Evolutionary conservation across 2,797 vertebrate genomes (phyloP).

Genomic region (Catostomus latipinnis): DNA sequence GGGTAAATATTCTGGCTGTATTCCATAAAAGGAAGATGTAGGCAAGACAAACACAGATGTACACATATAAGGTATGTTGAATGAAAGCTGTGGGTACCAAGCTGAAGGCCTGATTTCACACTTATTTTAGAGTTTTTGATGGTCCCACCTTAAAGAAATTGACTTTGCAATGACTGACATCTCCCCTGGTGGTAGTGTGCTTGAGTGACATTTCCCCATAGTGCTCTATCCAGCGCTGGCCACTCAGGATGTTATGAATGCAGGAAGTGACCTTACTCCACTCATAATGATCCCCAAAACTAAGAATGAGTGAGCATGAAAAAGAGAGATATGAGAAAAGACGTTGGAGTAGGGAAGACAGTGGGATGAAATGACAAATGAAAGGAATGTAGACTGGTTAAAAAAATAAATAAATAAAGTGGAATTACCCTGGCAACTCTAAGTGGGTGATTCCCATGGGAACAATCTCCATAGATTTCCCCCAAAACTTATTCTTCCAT

Average conservation of each 20-base stretch:
- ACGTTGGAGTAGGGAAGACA: neutral
- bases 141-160: conserved; percentile 91
- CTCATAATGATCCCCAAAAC: conserved; percentile 92
- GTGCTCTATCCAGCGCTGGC: conserved; percentile 97
- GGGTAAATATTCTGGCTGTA: neutral
- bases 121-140: conserved; percentile 1
- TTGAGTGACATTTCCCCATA: conserved; percentile 95
- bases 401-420: neutral
- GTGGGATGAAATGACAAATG: neutral
- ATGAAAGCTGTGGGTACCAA: neutral
- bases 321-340: conserved; percentile 4
- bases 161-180: conserved; percentile 89
- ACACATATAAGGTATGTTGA: neutral
- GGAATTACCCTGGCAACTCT: conserved; percentile 88
- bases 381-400: conserved; percentile 21
- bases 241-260: conserved; percentile 97
- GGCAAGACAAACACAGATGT: neutral
- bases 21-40: neutral
- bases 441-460: conserved; percentile 94
- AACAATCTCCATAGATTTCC: conserved; percentile 99
- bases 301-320: conserved; percentile 56
- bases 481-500: conserved; percentile 99
- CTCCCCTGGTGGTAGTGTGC: conserved; percentile 76
- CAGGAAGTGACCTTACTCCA: conserved; percentile 99
- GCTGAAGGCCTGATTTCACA: too few relatives aligned